Evolutionary conservation across 1,140 invertebrate genomes (phyloP), one percentile per base, ranked within the genome.

Genomic region (Lasioglossum baleicum): DNA sequence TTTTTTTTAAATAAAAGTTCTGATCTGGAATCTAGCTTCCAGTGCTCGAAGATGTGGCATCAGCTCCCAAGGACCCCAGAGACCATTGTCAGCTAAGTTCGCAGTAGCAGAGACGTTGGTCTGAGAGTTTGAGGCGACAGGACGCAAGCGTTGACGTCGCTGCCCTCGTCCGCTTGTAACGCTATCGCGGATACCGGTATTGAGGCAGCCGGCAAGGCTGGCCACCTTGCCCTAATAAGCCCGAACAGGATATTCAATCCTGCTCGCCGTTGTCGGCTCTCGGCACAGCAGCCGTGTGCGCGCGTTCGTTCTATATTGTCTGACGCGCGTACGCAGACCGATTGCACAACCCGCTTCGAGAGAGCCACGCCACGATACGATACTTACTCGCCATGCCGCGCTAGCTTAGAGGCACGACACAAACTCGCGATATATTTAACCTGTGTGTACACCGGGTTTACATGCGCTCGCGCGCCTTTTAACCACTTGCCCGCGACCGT

Each of bases 151-250:
- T 48, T 48, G 44, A 48, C 44, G 44, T 48, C 44, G 44, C 44
- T 48, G 44, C 44, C 44, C 44, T 48, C 44, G 44, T 10, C 44
- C 44, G 44, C 44, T 48, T 48, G 44, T 48, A 48, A 48, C 44
- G 44, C 44, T 48, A 48, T 48, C 44, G 44, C 44, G 44, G 44
- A 48, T 48, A 48, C 44, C 44, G 44, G 44, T 48, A 48, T 48
- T 11, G 44, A 48, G 44, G 44, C 44, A 10, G 44, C 44, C 84
- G 63, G 85, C 88, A 88, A 89, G 89, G 89, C 90, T 89, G 89
- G 91, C 91, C 91, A 92, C 91, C 91, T 92, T 92, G 91, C 90
- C 90, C 91, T 71, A 91, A 92, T 92, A 91, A 92, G 89, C 90
- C 83, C 74, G 84, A 92, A 91, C 90, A 91, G 91, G 90, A 91